A percentile compares a stretch with the other conserved stretches of the same genome.
These are phyloP conservation scores for Scaptomyza parva DNA, from an alignment of 2,888 invertebrate species.

Conservation along the genomic window DNA sequence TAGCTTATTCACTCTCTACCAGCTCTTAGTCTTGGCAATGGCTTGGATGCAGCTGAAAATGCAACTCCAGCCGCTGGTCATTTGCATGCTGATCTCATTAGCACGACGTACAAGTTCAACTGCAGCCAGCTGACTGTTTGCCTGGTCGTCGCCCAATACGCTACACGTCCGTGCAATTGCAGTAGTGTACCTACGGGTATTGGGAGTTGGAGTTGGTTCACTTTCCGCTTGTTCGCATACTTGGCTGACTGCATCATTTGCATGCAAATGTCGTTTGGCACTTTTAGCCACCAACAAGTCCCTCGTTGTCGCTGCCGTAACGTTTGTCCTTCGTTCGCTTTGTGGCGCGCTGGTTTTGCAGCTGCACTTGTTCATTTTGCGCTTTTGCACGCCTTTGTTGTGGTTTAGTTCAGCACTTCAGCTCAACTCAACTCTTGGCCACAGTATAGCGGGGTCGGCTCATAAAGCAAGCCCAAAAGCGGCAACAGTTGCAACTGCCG, in stretches of 20 bases:
- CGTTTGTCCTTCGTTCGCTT: slow-evolving; percentile 2
- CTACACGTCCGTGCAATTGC: slow-evolving; percentile 49
- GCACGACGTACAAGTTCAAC: slow-evolving; percentile 73
- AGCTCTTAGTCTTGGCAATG: slow-evolving; percentile 40
- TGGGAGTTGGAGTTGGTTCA: slow-evolving; percentile 34
- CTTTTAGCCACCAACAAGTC: slow-evolving; percentile 59
- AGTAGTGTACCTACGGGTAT: slow-evolving; percentile 41
- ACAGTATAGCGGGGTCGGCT: slow-evolving; percentile 52
- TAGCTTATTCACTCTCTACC: slow-evolving; percentile 43
- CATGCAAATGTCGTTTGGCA: slow-evolving; percentile 79
- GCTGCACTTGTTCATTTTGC: slow-evolving; percentile 62
- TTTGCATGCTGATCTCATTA: slow-evolving; percentile 79
- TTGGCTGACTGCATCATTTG: slow-evolving; percentile 68
- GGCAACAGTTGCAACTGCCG: slow-evolving; percentile 70
- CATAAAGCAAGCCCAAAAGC: slow-evolving; percentile 71
- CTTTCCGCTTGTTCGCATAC: slow-evolving; percentile 13
- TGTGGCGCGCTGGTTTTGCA: slow-evolving; percentile 22
- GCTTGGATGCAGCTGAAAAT: slow-evolving; percentile 2
- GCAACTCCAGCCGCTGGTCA: slow-evolving; percentile 32
- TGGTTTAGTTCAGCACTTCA: slow-evolving; percentile 68
- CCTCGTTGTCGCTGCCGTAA: slow-evolving; percentile 6
- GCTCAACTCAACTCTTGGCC: slow-evolving; percentile 64
- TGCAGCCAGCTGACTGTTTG: slow-evolving; percentile 32
- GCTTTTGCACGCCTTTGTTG: slow-evolving; percentile 73
- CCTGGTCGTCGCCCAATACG: slow-evolving; percentile 39